phyloP scores from a whole-genome alignment of 2,113 vertebrate species.

The Hyperopisus bebe region DNA sequence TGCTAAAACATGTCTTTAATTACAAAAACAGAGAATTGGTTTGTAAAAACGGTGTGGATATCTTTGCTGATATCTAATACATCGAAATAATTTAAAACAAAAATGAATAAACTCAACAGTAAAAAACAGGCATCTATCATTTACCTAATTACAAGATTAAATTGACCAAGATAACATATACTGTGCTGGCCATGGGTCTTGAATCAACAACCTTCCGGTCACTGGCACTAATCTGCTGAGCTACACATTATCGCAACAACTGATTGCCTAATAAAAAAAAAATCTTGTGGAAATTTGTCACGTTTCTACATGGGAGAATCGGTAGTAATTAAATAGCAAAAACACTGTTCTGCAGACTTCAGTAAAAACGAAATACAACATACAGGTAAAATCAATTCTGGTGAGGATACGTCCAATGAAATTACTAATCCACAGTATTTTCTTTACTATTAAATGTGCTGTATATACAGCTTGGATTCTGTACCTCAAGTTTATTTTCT shows the following conservation, averaged over 20 bases:
- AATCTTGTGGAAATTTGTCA: neutral
- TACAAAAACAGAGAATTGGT: neutral
- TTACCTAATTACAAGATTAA: neutral
- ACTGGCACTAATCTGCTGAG: neutral
- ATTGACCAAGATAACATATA: neutral
- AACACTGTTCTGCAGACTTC: neutral
- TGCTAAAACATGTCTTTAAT: neutral
- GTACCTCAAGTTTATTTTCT: neutral
- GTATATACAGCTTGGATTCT: neutral
- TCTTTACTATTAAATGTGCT: slow-evolving; percentile 14
- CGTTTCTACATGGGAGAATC: neutral
- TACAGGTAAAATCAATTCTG: neutral
- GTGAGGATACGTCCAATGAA: slow-evolving; percentile 18
- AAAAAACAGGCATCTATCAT: neutral
- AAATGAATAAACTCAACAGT: neutral
- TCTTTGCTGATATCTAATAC: neutral
- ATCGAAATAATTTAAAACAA: neutral
- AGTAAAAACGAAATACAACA: slow-evolving; percentile 2
- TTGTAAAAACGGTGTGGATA: neutral
- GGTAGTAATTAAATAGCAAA: neutral
- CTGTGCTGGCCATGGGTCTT: neutral
- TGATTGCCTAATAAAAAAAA: neutral
- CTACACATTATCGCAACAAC: neutral
- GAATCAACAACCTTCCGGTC: neutral
- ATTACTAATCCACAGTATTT: slow-evolving; percentile 26